Base-by-base conservation (phyloP, 2,797 vertebrate species). In the Crax fasciolata region DNA sequence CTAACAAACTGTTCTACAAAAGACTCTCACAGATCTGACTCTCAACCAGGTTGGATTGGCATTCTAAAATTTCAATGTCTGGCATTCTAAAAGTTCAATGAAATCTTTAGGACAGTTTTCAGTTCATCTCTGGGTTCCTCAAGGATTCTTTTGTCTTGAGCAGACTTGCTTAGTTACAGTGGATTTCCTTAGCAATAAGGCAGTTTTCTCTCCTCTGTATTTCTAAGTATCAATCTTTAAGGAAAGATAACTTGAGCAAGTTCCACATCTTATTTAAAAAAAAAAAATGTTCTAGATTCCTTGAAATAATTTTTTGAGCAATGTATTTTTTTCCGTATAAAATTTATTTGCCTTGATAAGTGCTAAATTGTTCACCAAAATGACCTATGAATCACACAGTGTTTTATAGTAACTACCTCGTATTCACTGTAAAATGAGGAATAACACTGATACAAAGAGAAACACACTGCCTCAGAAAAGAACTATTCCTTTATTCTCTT, bases 401-500 rank as follows among this genome's bases (percentile, higher is more conserved):
- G 19, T 38, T 65, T 79, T 93, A 79, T 82, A 82, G 14, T 27
- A 91, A 32, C 18, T 77, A 38, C n/a, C 49, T 55, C 81, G 87
- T 49, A 91, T 48, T n/a, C 51, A 78, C 75, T 78, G 25, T 35
- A 83, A 85, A 89, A 52, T 65, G 35, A 88, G 76, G 71, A 90
- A 93, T 67, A 90, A 79, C 84, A 84, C 49, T 32, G 5, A 23
- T 92, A 90, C 74, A 88, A 93, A 91, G 23, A 88, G 85, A 48
- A 84, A 48, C 55, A 39, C 48, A 27, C 35, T 59, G 35, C 41
- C n/a, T 59, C 55, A 35, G 23, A 48, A 75, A 58, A 16, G 10
- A 15, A 27, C 32, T 27, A 16, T 20, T 28, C 43, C 32, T 75
- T 58, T 49, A 30, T 28, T 58, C 44, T 24, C n/a, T 59, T 35